A percentile compares a stretch with the other conserved stretches of the same genome.
Evolutionary conservation across 1,140 invertebrate genomes (phyloP).

Genomic region (Homalodisca vitripennis): DNA sequence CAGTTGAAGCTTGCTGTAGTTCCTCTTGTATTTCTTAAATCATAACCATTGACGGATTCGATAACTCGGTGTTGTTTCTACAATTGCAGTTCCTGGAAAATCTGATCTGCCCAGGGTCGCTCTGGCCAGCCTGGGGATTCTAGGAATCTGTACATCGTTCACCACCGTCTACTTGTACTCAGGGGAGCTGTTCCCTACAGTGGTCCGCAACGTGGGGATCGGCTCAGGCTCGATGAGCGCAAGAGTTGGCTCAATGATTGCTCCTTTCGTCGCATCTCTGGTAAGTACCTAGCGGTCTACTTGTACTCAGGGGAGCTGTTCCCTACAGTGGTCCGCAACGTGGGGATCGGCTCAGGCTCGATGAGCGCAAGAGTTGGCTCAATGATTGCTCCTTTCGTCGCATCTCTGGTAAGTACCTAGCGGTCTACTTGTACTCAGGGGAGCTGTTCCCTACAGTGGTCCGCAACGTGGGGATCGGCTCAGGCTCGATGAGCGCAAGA

Average conservation of each 20-base stretch:
- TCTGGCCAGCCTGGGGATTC: constrained; percentile 76
- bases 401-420: constrained; percentile 55
- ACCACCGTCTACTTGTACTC: constrained; percentile 79
- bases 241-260: constrained; percentile 71
- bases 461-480: constrained; percentile 73
- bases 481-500: constrained; percentile 72
- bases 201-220: constrained; percentile 74
- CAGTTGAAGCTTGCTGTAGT: too few species aligned
- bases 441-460: constrained; percentile 85
- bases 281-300: constrained; percentile 63
- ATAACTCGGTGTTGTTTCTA: too few species aligned
- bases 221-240: constrained; percentile 76
- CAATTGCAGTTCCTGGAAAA: constrained; percentile 1
- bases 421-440: constrained; percentile 77
- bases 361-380: constrained; percentile 75
- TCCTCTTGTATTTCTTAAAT: too few species aligned
- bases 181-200: constrained; percentile 81
- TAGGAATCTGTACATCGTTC: constrained; percentile 80
- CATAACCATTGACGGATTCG: too few species aligned
- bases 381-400: constrained; percentile 71
- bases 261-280: constrained; percentile 67
- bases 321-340: constrained; percentile 78
- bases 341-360: constrained; percentile 73
- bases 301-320: constrained; percentile 81
- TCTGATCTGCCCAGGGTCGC: constrained; percentile 42